Evolutionary conservation across 2,888 invertebrate genomes (phyloP).

Genomic region (Tricholauxania praeusta): DNA sequence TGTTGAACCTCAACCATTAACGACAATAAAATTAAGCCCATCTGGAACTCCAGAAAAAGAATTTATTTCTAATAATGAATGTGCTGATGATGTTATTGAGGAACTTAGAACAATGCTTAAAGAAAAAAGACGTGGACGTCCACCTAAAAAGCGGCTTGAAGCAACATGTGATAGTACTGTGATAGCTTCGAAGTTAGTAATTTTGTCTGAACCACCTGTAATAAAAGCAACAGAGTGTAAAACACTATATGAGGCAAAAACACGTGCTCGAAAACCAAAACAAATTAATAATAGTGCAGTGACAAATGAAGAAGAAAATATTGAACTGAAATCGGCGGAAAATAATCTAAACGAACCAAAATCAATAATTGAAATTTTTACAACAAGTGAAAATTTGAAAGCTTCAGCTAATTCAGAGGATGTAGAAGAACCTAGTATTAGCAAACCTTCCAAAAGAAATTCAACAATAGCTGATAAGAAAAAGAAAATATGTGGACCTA

Average conservation of each 20-base stretch:
- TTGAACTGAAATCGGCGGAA: neutral
- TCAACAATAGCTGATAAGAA: too few relatives aligned
- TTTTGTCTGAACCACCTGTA: too few relatives aligned
- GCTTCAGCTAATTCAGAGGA: too few relatives aligned
- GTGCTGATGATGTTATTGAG: neutral
- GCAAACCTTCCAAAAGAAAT: too few relatives aligned
- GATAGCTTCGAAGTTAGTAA: too few relatives aligned
- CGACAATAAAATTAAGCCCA: neutral
- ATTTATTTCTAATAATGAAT: neutral
- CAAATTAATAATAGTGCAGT: neutral
- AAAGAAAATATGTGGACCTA: too few relatives aligned
- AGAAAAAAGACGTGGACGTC: slow-evolving; percentile 36
- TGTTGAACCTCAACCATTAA: neutral
- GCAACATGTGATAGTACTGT: neutral
- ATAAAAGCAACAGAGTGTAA: too few relatives aligned
- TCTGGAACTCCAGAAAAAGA: neutral
- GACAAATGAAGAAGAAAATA: neutral
- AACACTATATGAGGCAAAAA: neutral
- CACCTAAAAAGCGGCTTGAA: slow-evolving; percentile 15
- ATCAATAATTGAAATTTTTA: too few relatives aligned
- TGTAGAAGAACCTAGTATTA: too few relatives aligned
- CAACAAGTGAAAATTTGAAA: too few relatives aligned
- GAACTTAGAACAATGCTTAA: neutral
- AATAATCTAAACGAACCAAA: too few relatives aligned
- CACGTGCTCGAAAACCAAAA: slow-evolving; percentile 5